Evolutionary conservation across 2,888 invertebrate species (phyloP).

Genomic region (Coelinius sp.): DNA sequence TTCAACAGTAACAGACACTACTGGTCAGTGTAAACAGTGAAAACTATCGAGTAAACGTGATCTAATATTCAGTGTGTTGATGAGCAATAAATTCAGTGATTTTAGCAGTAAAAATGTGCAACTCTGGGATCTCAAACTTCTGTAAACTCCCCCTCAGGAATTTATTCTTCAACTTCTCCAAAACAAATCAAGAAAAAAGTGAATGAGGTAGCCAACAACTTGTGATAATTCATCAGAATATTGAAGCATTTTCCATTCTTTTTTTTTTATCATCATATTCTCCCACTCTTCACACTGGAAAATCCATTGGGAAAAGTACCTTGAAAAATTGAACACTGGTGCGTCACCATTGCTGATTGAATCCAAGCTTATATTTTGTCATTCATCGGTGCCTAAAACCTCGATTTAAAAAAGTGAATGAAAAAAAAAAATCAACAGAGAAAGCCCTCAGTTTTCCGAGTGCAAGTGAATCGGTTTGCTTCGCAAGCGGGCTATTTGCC

Average conservation of each 20-base stretch:
- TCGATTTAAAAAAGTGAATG: slow-evolving; percentile 51
- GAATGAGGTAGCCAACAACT: background rate
- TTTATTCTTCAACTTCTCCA: no score
- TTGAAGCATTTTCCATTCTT: slow-evolving; percentile 46
- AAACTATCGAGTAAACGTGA: no score
- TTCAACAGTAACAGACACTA: no score
- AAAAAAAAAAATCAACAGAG: slow-evolving; percentile 48
- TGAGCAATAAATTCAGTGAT: no score
- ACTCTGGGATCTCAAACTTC: no score
- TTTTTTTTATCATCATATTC: background rate
- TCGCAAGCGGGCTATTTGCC: slow-evolving; percentile 60
- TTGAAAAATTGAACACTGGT: slow-evolving; percentile 55
- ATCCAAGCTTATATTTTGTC: slow-evolving; percentile 69
- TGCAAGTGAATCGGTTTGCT: slow-evolving; percentile 46
- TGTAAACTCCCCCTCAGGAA: no score
- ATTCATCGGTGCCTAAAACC: slow-evolving; percentile 63
- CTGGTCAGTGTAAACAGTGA: no score
- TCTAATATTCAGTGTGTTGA: no score
- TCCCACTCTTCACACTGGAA: background rate
- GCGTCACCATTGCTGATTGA: slow-evolving; percentile 69
- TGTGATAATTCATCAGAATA: slow-evolving; percentile 56
- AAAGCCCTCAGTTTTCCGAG: slow-evolving; percentile 42
- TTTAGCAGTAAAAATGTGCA: no score
- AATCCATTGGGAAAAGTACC: background rate
- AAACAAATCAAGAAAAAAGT: no score